Conservation (phyloP, 2,113 vertebrate species). For the Penelope pileata region DNA sequence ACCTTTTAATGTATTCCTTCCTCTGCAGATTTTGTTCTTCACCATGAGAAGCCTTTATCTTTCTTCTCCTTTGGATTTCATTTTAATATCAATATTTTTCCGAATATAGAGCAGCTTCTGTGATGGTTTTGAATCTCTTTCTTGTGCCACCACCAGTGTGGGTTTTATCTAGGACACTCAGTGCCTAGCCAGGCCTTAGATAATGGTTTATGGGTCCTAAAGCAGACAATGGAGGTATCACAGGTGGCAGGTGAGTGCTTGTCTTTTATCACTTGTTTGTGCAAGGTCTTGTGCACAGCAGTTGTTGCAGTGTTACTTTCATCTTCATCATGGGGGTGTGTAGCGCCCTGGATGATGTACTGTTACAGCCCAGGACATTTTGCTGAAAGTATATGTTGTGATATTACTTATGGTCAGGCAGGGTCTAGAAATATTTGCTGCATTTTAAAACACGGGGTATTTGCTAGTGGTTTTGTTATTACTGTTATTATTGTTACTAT, state of each 20-base stretch:
- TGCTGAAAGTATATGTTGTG: neutral
- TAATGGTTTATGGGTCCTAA: neutral
- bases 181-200: neutral
- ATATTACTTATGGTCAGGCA: neutral
- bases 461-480: neutral
- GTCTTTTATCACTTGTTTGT: neutral
- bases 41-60: neutral
- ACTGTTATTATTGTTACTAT: neutral
- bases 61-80: neutral
- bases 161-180: neutral
- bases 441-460: neutral
- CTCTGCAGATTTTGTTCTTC: neutral
- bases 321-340: neutral
- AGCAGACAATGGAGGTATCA: fast-evolving
- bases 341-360: neutral
- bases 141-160: neutral
- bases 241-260: neutral
- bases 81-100: neutral
- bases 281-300: neutral
- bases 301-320: neutral
- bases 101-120: neutral
- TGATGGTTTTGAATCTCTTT: neutral
- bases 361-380: neutral
- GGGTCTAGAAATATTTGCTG: neutral
- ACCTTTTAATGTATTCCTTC: neutral